Base-by-base conservation (phyloP, 2,888 invertebrate genomes). In the Ornithoptera alexandrae region DNA sequence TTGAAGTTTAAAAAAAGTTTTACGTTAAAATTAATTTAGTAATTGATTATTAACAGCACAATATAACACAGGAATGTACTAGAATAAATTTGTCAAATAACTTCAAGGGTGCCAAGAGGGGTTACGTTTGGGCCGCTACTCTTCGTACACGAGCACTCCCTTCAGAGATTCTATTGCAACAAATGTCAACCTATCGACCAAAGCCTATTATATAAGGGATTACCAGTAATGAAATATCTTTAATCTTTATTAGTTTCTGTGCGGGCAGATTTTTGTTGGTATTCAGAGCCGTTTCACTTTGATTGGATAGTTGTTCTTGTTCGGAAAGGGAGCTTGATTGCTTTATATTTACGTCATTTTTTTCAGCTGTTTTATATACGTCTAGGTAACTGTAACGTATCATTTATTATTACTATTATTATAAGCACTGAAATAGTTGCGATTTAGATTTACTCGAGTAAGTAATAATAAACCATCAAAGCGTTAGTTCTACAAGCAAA, bases 181-280 rank as follows among this genome's bases (percentile, higher is more conserved):
- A 90, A 90, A 90, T 90, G 90, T 90, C 90, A 89, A 84, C 86
- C 81, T 78, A 75, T 78, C 76, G 75, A 74, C 76, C 73, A 88
- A 90, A 91, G 86, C 90, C 90, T 89, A 90, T 90, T 91, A 90
- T 81, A 76, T 76, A 76, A 74, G 72, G 89, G 91, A 90, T 91
- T 90, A 89, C 82, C 80, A 77, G 90, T 91, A 91, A 90, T 90
- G 91, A 89, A 90, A 90, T 90, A 91, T 90, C 86, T 90, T 90
- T 90, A 90, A 90, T 91, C 91, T 90, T 85, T 89, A 88, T 88
- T 88, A 88, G 87, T 82, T 79, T 76, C 74, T 74, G 70, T 73
- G 76, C 71, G 72, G 70, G 74, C 76, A 78, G 77, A 78, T 79
- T 75, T 74, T 71, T 79, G 76, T 76, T 72, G 73, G 74, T 72